Evolutionary conservation across 2,888 invertebrate species (phyloP), one percentile per base, ranked within the genome.

Genomic region (Leucophenga montana): DNA sequence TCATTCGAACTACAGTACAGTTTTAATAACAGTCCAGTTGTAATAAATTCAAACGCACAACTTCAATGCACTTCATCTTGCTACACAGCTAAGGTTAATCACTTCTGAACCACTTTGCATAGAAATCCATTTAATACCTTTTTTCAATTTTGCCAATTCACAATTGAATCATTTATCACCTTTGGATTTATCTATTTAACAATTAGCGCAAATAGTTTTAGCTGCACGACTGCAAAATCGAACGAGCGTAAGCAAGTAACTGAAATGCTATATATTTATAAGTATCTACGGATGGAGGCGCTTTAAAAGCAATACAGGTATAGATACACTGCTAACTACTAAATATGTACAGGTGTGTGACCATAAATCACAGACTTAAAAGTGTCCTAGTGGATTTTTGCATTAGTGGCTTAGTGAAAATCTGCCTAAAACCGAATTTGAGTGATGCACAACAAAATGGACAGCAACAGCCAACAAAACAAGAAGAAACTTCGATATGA

Each of bases 291-390:
- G 4, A 4, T 27, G 27, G 2, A 27, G 27, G 46, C 3, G 46
- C 13, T 46, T 6, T 46, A 50, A 50, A 50, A 50, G 18, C 50
- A 50, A 16, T 50, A 16, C 50, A 50, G 50, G 50, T 50, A 18
- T 3, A 27, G 27, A 4, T 27, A 4, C 27, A 3, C n/a, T 50
- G 1, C 50, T 50, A 11, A 39, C 39, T 39, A 11, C 39, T 39
- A 8, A 39, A 39, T 5, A 39, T 39, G 39, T 39, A 8, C 8
- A 39, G 8, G 39, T 39, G 39, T 39, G 50, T 50, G 16, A 8
- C 50, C 3, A 50, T 50, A 50, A 50, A 50, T 50, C 50, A 50
- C n/a, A n/a, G 50, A 50, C 50, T 50, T 50, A 50, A 50, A 50
- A 50, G 18, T 50, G 50, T 50, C 50, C 39, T 50, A 50, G 6